Percentiles rank a stretch among this genome's conserved stretches.
Evolutionary conservation across 2,113 vertebrate genomes (phyloP).

Genomic region (Anguilla japonica): DNA sequence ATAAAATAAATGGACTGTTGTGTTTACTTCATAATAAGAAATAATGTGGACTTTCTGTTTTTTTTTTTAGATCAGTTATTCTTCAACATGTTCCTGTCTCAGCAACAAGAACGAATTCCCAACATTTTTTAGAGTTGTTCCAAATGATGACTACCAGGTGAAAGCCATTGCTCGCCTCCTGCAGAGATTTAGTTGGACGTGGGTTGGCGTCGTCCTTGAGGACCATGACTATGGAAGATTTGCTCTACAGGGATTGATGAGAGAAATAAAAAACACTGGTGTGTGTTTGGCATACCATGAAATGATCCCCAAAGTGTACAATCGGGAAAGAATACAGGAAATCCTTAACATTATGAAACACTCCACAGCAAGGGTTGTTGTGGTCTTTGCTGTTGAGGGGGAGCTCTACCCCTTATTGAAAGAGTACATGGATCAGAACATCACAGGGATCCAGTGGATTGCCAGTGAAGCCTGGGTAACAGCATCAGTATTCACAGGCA

Average conservation of each 20-base stretch:
- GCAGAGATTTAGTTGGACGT: conserved; percentile 52
- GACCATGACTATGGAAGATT: conserved; percentile 55
- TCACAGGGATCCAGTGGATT: conserved; percentile 72
- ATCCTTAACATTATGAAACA: conserved; percentile 65
- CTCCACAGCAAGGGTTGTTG: conserved; percentile 64
- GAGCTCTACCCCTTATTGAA: conserved; percentile 68
- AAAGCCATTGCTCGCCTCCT: conserved; percentile 50
- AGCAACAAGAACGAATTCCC: conserved; percentile 64
- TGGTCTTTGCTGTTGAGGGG: conserved; percentile 67
- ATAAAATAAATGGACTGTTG: neutral
- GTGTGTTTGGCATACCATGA: conserved; percentile 53
- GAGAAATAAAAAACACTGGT: conserved; percentile 47
- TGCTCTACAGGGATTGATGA: conserved; percentile 46
- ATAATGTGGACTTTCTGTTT: neutral
- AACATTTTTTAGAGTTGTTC: conserved; percentile 69
- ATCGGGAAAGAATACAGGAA: conserved; percentile 53
- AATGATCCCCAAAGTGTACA: conserved; percentile 57
- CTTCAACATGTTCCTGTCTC: conserved; percentile 68
- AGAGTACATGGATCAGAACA: conserved; percentile 66
- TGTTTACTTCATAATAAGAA: neutral
- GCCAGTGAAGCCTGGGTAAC: conserved; percentile 75
- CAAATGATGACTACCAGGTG: conserved; percentile 70
- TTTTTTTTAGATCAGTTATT: conserved; percentile 65
- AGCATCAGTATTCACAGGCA: conserved; percentile 62
- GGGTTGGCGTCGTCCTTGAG: conserved; percentile 51